phyloP scores from a whole-genome alignment of 92 coral and sea anemone genomes.

The Zoanthus sociatus region DNA sequence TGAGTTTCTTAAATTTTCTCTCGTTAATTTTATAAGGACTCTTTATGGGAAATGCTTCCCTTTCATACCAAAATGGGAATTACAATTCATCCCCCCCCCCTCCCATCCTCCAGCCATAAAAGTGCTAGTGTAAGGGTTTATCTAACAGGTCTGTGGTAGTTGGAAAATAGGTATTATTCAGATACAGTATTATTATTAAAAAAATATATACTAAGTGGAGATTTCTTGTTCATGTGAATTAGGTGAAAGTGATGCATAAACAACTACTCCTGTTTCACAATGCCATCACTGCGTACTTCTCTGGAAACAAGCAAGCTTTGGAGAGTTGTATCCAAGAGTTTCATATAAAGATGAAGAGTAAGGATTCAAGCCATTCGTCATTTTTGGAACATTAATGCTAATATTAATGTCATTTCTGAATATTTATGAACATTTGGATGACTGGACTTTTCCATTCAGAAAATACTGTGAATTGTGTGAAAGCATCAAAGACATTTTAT shows the following conservation, averaged over 20 bases:
- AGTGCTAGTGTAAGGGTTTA: too few relatives aligned
- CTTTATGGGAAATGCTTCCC: too few relatives aligned
- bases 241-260: slow-evolving; percentile 99
- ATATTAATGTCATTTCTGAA: not conserved
- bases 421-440: not conserved
- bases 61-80: too few relatives aligned
- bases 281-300: slow-evolving; percentile 97
- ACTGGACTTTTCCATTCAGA: not conserved
- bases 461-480: not conserved
- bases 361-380: slow-evolving; percentile 83
- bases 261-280: slow-evolving; percentile 94
- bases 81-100: too few relatives aligned
- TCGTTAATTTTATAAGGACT: too few relatives aligned
- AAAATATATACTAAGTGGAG: too few relatives aligned
- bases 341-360: slow-evolving; percentile 85
- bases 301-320: slow-evolving; percentile 96
- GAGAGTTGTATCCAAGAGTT: slow-evolving; percentile 93
- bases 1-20: too few relatives aligned
- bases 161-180: too few relatives aligned
- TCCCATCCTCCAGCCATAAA: too few relatives aligned
- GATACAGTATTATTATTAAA: too few relatives aligned
- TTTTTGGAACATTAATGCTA: slow-evolving; percentile 80
- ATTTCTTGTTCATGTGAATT: not conserved
- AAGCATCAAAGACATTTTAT: not conserved
- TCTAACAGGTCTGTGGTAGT: too few relatives aligned